A percentile compares a stretch with the other conserved stretches of the same genome.
phyloP scores from a whole-genome alignment of 2,888 invertebrate species.

The Esperia sulphurella region DNA sequence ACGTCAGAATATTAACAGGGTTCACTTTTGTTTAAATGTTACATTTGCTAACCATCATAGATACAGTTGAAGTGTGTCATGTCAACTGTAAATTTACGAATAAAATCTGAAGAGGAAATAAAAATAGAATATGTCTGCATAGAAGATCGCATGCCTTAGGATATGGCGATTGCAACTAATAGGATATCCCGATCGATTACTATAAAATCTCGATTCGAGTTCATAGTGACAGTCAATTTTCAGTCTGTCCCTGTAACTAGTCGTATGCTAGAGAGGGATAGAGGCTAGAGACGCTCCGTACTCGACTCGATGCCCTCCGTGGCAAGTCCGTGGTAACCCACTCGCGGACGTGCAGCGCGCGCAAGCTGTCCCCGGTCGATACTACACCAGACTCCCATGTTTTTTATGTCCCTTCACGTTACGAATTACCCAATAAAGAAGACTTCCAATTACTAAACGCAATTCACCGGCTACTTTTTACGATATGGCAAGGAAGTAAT shows the following conservation, averaged over 20 bases:
- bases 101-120: neutral
- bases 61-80: no score
- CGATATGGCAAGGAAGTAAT: conserved; percentile 25
- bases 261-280: conserved; percentile 28
- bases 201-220: conserved; percentile 14
- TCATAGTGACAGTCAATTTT: conserved; percentile 8
- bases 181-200: conserved; percentile 12
- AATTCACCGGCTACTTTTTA: conserved; percentile 34
- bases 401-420: conserved; percentile 74
- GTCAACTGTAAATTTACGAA: no score
- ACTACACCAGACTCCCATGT: conserved; percentile 72
- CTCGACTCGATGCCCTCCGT: conserved; percentile 25
- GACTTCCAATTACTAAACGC: conserved; percentile 57
- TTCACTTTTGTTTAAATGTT: no score
- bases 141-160: conserved; percentile 13
- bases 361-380: conserved; percentile 67
- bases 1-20: no score
- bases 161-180: conserved; percentile 12
- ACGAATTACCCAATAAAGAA: conserved; percentile 65
- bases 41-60: no score
- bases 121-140: conserved; percentile 9
- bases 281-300: conserved; percentile 25
- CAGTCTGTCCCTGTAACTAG: conserved; percentile 7
- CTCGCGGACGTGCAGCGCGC: conserved; percentile 54
- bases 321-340: conserved; percentile 10